These are phyloP conservation scores for Prosopocoilus inquinatus DNA, from an alignment of 2,888 invertebrate genomes.

Conservation along the genomic window DNA sequence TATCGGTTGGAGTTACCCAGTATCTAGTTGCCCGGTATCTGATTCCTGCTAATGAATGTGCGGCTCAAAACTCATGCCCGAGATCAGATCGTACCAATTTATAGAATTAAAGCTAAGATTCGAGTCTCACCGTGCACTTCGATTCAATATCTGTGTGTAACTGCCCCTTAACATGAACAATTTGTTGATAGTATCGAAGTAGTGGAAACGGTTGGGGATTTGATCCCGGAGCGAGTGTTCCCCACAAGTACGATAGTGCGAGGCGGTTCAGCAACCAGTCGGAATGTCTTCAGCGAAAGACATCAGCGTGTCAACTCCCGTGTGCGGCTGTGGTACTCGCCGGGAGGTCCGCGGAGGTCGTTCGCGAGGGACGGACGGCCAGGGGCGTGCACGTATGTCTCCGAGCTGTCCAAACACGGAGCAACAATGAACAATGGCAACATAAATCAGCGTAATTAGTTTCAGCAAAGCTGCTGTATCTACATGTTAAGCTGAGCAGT, in stretches of 20 bases:
- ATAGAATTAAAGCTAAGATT: constrained; percentile 24
- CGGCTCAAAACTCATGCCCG: constrained; percentile 20
- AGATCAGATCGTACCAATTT: constrained; percentile 29
- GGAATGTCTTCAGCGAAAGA: background rate
- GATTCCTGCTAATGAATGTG: constrained; percentile 25
- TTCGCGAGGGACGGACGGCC: constrained; percentile 30
- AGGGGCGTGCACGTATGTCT: constrained; percentile 50
- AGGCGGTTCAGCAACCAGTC: background rate
- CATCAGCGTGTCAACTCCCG: constrained; percentile 1
- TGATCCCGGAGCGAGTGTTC: background rate
- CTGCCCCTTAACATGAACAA: constrained; percentile 42
- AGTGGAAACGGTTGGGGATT: constrained; percentile 2
- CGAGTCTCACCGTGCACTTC: constrained; percentile 9
- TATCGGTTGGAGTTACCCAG: background rate
- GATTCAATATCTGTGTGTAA: constrained; percentile 22
- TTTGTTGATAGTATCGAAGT: constrained; percentile 40
- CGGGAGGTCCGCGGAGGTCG: constrained; percentile 9
- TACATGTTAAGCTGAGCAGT: constrained; percentile 53
- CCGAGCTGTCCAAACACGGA: constrained; percentile 55
- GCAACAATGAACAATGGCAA: constrained; percentile 87
- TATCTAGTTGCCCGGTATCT: constrained; percentile 14
- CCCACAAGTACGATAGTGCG: background rate
- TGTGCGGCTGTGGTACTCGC: background rate
- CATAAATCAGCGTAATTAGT: constrained; percentile 95
- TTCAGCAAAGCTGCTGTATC: constrained; percentile 59